phyloP scores from a whole-genome alignment of 1,140 invertebrate genomes.

The Akabosia matsudoensis region DNA sequence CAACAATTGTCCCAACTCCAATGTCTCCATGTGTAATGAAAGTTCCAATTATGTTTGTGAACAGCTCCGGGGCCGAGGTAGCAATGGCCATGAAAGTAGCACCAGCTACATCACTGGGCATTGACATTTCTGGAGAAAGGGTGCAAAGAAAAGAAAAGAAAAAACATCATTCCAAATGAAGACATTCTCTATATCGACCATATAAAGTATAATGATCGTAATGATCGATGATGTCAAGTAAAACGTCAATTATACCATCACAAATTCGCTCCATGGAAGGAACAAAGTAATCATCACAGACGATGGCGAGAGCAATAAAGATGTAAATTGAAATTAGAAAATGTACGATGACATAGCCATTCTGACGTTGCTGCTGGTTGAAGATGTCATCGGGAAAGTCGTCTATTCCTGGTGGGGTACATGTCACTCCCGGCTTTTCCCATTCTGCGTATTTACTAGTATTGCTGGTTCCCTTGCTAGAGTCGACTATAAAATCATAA shows the following conservation, averaged over 20 bases:
- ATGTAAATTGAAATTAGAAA: constrained; percentile 53
- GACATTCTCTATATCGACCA: too few species aligned
- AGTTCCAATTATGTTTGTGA: constrained; percentile 81
- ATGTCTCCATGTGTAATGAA: constrained; percentile 72
- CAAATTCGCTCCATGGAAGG: constrained; percentile 51
- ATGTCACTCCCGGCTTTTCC: constrained; percentile 30
- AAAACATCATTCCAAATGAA: neutral
- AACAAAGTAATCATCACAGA: constrained; percentile 53
- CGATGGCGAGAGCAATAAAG: constrained; percentile 48
- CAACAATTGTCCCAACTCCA: constrained; percentile 81
- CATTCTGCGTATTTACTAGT: constrained; percentile 11
- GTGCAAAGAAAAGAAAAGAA: neutral
- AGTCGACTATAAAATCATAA: neutral
- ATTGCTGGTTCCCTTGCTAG: neutral
- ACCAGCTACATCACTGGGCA: constrained; percentile 73
- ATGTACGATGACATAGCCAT: constrained; percentile 52
- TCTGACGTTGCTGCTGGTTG: constrained; percentile 46
- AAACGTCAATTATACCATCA: constrained; percentile 45
- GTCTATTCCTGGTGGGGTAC: constrained; percentile 46
- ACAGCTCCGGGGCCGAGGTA: constrained; percentile 84
- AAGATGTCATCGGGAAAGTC: constrained; percentile 54
- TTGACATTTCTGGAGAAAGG: constrained; percentile 51
- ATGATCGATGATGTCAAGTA: constrained; percentile 2
- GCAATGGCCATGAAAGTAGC: constrained; percentile 72
- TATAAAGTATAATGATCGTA: neutral